These are phyloP conservation scores for Pelodytes ibericus DNA, from an alignment of 2,797 vertebrate species.

Conservation along the genomic window DNA sequence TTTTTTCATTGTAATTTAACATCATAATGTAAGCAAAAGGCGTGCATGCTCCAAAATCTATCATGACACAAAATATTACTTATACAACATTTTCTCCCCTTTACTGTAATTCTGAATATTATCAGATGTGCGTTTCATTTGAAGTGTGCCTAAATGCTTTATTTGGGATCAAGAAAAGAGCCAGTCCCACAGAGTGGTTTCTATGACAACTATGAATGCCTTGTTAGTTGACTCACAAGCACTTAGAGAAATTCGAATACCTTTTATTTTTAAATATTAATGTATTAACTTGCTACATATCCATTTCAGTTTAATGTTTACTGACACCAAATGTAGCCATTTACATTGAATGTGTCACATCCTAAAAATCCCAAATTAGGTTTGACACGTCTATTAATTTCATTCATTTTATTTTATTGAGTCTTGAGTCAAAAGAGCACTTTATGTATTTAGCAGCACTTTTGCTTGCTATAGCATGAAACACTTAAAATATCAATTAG, in stretches of 20 bases:
- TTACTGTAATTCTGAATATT: neutral
- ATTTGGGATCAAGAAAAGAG: slow-evolving; percentile 39
- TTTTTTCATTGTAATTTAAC: slow-evolving; percentile 53
- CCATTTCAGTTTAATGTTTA: too few species aligned
- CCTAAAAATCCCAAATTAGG: too few species aligned
- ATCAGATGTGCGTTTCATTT: slow-evolving; percentile 12
- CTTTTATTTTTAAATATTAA: neutral
- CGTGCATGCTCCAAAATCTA: slow-evolving; percentile 24
- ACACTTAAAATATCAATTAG: too few species aligned
- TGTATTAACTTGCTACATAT: too few species aligned
- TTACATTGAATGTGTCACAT: too few species aligned
- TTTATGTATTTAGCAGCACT: too few species aligned
- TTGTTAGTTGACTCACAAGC: slow-evolving; percentile 27
- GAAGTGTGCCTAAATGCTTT: slow-evolving; percentile 25
- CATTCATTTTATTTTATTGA: too few species aligned
- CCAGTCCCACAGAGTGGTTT: slow-evolving; percentile 23
- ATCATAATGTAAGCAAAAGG: slow-evolving; percentile 52
- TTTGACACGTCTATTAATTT: too few species aligned
- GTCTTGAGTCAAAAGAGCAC: too few species aligned
- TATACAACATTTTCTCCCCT: neutral
- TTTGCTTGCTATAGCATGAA: too few species aligned
- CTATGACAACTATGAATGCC: slow-evolving; percentile 38
- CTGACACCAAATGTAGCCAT: too few species aligned
- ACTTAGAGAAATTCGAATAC: neutral
- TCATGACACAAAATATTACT: neutral